Percentiles rank a stretch among this genome's conserved stretches.
phyloP scores from a whole-genome alignment of 35 echinoderm and acorn worm genomes.

The Hemicentrotus pulcherrimus region DNA sequence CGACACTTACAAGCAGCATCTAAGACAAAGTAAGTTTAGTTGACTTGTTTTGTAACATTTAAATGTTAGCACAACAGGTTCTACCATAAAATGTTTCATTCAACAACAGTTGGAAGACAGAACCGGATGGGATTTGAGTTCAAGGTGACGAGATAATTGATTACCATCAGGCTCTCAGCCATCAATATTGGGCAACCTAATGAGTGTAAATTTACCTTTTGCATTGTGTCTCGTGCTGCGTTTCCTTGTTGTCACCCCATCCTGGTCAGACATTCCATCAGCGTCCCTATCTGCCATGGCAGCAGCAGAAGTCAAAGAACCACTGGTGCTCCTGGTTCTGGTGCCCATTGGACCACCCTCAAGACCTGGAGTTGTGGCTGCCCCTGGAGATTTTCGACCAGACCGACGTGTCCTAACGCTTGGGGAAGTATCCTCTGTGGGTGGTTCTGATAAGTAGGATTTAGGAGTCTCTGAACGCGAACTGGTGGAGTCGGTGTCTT shows the following conservation, averaged over 20 bases:
- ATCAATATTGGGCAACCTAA: background rate
- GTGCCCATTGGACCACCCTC: conserved; percentile 42
- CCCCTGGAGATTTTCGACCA: conserved; percentile 29
- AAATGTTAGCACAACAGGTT: too few species aligned
- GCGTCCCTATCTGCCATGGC: background rate
- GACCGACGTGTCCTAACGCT: conserved; percentile 15
- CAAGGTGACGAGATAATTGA: too few species aligned
- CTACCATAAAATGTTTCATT: too few species aligned
- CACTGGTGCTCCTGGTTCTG: conserved; percentile 35
- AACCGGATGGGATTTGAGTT: too few species aligned
- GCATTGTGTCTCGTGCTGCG: conserved; percentile 36
- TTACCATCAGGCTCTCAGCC: background rate
- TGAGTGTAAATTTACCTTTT: background rate
- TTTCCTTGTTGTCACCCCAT: conserved; percentile 35
- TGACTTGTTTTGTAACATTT: too few species aligned
- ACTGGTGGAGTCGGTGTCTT: conserved; percentile 30
- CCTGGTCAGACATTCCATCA: conserved; percentile 33
- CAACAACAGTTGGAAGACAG: too few species aligned
- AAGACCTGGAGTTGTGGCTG: conserved; percentile 26
- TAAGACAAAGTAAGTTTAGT: too few species aligned
- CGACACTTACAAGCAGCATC: too few species aligned
- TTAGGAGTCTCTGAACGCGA: conserved; percentile 1
- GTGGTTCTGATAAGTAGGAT: background rate
- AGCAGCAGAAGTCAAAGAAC: background rate
- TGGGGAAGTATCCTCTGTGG: conserved; percentile 11